phyloP scores from a whole-genome alignment of 2,113 vertebrate species.

The Pseudois nayaur region DNA sequence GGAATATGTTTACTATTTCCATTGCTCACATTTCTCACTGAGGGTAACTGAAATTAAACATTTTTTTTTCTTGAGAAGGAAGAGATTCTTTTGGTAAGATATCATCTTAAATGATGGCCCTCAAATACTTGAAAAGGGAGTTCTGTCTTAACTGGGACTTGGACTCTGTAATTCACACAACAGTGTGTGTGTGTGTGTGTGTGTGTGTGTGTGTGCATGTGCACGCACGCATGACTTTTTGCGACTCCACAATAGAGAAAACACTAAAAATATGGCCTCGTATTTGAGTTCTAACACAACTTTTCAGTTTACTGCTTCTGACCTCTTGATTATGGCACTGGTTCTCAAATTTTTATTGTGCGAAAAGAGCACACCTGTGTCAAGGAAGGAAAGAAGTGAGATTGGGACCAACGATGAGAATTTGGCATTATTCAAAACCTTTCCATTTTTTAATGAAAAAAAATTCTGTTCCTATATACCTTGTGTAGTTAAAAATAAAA shows the following conservation, averaged over 20 bases:
- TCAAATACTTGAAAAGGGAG: not conserved
- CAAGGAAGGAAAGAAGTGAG: not conserved
- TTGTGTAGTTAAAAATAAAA: not conserved
- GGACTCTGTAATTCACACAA: not conserved
- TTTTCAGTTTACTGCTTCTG: not conserved
- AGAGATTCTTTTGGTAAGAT: constrained; percentile 26
- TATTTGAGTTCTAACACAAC: not conserved
- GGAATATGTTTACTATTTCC: constrained; percentile 45
- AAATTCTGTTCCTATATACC: not conserved
- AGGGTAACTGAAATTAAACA: constrained; percentile 1
- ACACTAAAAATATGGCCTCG: not conserved
- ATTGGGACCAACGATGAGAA: not conserved
- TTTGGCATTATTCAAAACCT: not conserved
- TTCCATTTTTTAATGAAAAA: not conserved
- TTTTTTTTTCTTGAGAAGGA: not conserved
- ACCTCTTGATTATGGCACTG: not conserved
- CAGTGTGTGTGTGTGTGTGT: not conserved
- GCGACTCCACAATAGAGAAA: not conserved
- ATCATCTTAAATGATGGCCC: not conserved
- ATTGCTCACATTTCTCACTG: constrained; percentile 45
- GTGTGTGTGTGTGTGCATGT: not conserved
- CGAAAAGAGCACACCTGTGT: not conserved
- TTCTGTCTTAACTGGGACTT: not conserved
- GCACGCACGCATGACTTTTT: accelerated
- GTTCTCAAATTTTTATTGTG: not conserved